Conservation (phyloP, 2,888 invertebrate species). For the Hemistola chrysoprasaria region DNA sequence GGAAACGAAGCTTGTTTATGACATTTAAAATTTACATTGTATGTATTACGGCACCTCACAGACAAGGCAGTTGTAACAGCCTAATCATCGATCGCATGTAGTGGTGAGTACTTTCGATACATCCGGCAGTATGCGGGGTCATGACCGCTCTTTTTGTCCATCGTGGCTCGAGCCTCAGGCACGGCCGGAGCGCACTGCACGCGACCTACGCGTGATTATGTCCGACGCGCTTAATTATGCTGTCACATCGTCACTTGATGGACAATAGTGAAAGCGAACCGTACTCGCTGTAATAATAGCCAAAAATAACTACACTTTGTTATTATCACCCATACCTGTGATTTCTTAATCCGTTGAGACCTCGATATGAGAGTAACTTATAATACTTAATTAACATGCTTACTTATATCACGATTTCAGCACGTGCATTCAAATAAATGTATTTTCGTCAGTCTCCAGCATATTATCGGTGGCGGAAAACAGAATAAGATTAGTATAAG, state of each 20-base stretch:
- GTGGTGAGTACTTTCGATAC: conserved; percentile 74
- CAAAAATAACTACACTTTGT: conserved; percentile 36
- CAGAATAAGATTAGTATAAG: conserved; percentile 31
- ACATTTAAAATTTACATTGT: conserved; percentile 13
- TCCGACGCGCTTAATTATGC: conserved; percentile 78
- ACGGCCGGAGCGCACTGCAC: conserved; percentile 51
- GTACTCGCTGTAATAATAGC: conserved; percentile 62
- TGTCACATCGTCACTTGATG: conserved; percentile 77
- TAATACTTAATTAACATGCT: no score
- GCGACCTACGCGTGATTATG: conserved; percentile 71
- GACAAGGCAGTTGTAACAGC: conserved; percentile 11
- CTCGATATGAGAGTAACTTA: no score
- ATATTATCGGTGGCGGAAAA: conserved; percentile 35
- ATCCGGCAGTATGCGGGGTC: conserved; percentile 76
- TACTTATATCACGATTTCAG: conserved; percentile 37
- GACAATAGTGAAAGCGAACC: conserved; percentile 74
- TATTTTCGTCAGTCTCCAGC: conserved; percentile 36
- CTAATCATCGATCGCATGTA: conserved; percentile 37
- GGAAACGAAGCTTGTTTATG: conserved; percentile 15
- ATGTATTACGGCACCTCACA: conserved; percentile 19
- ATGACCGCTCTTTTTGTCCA: conserved; percentile 73
- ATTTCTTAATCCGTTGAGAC: conserved; percentile 32
- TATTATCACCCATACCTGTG: conserved; percentile 35
- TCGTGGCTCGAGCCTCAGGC: conserved; percentile 39
- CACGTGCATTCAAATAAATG: conserved; percentile 41